A percentile compares a stretch with the other conserved stretches of the same genome.
Evolutionary conservation across 2,797 vertebrate genomes (phyloP).

Genomic region (Melanotaenia nigrans): DNA sequence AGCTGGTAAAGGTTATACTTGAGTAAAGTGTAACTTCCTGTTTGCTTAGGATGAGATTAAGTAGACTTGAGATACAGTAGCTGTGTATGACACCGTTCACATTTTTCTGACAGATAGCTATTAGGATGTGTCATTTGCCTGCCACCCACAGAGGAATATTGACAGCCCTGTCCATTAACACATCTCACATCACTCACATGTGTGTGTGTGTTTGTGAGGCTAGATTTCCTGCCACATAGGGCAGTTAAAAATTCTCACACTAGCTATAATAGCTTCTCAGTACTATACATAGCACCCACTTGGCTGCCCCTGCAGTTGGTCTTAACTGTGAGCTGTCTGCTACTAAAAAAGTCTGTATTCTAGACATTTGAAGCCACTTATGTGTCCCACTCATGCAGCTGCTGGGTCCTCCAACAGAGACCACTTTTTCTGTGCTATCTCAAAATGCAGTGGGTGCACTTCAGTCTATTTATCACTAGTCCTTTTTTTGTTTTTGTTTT

Average conservation of each 20-base stretch:
- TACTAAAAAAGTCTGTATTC: constrained; percentile 52
- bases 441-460: constrained; percentile 63
- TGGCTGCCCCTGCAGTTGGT: constrained; percentile 25
- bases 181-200: constrained; percentile 10
- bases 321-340: constrained; percentile 40
- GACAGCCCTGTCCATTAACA: constrained; percentile 24
- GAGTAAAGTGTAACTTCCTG: background rate
- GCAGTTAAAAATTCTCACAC: constrained; percentile 37
- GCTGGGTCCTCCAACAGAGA: constrained; percentile 62
- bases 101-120: constrained; percentile 10
- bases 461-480: constrained; percentile 56
- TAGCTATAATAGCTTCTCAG: constrained; percentile 33
- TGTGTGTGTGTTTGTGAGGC: constrained; percentile 5
- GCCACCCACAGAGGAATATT: constrained; percentile 15
- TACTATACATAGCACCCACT: constrained; percentile 13
- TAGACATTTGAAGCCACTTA: constrained; percentile 59
- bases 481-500: constrained; percentile 38
- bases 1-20: background rate
- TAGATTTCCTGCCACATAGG: constrained; percentile 26
- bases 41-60: background rate
- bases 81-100: background rate
- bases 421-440: constrained; percentile 72
- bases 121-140: constrained; percentile 23
- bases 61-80: background rate
- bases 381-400: constrained; percentile 71